Base-by-base conservation (phyloP, 2,888 invertebrate genomes). In the Dasypogon diadema region DNA sequence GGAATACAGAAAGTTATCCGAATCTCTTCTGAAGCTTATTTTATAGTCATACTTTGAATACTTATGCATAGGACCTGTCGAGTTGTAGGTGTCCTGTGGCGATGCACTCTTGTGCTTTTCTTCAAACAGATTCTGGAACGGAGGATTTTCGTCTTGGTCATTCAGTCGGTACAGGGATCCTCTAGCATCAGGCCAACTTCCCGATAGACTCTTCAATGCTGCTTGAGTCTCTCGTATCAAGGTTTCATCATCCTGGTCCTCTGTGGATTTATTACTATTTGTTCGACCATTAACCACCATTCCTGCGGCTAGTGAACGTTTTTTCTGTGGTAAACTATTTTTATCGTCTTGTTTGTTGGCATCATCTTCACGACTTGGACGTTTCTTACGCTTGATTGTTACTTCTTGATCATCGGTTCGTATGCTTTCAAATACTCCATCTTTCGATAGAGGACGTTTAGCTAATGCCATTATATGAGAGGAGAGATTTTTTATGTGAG, bases 161-260 rank as follows among this genome's bases (percentile, higher is more conserved):
- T 90, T 90, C 72, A 90, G 87, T 74, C 91, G 90, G 81, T 92
- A 92, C 6, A 88, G 82, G 34, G 90, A 89, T 5, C 89, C 89
- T 58, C 91, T 86, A 24, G 91, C 91, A 12, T 92, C 92, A 4
- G 92, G 91, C 93, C 95, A 95, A 83, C 92, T 94, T 14, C 94
- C 94, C 0, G 95, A 94, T n/a, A 96, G 87, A 80, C 93, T 93
- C 84, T 94, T 93, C 30, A 96, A 85, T 0, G 95, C 95, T 1
- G 94, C 94, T 84, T 96, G 95, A 2, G 96, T 95, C 85, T 96
- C 96, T 68, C 94, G 89, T 78, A 96, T 94, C 74, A 95, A 88
- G 0, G 92, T 92, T 84, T 96, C 96, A 82, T 95, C 93, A 81
- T 94, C 93, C 80, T 92, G 91, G 51, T 87, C 87, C 72, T 87